Conservation (phyloP, 2,113 vertebrate genomes). For the Melanocharis versteri region DNA sequence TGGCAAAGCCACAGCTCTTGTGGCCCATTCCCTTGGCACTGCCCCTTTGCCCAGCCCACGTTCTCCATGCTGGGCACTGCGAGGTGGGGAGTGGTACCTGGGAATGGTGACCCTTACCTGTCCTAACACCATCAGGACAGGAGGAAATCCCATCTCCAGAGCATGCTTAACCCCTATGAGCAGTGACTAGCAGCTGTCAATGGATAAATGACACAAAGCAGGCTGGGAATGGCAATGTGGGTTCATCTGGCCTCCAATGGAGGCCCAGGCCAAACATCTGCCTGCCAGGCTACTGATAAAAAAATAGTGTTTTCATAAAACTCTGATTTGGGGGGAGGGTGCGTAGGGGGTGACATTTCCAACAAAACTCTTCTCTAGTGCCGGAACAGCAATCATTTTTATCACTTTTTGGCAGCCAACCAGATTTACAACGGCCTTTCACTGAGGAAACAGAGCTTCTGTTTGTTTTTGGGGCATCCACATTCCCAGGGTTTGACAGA, state of each 20-base stretch:
- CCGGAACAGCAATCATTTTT: slow-evolving; percentile 54
- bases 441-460: slow-evolving; percentile 55
- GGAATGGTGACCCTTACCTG: neutral
- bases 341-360: neutral
- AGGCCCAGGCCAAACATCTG: neutral
- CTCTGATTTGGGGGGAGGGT: neutral
- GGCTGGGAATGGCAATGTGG: neutral
- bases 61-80: fast-evolving
- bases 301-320: slow-evolving; percentile 36
- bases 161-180: neutral
- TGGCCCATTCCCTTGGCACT: neutral
- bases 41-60: neutral
- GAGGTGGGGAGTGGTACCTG: neutral
- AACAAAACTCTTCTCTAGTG: slow-evolving; percentile 28
- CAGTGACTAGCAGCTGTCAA: neutral
- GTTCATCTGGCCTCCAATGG: neutral
- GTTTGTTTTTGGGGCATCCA: slow-evolving; percentile 39
- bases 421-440: slow-evolving; percentile 45
- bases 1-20: neutral
- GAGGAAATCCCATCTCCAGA: neutral
- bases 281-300: neutral
- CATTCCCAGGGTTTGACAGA: slow-evolving; percentile 46
- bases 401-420: slow-evolving; percentile 53
- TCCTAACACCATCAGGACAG: neutral
- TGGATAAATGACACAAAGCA: neutral